Evolutionary conservation across 2,797 vertebrate genomes (phyloP).

Genomic region (Hypotaenidia philippensis): DNA sequence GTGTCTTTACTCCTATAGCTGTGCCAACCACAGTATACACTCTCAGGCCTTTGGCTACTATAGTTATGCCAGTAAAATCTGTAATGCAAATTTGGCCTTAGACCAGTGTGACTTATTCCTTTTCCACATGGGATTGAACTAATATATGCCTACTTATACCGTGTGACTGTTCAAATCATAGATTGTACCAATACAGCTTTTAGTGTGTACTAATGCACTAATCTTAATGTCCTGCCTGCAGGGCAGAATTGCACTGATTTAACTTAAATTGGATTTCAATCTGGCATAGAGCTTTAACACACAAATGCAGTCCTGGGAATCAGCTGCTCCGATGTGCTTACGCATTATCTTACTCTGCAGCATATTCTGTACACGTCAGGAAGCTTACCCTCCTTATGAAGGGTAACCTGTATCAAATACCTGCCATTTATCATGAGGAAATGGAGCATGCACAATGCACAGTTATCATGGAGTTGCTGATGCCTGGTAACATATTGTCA

Average conservation of each 20-base stretch:
- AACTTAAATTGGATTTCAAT: constrained; percentile 10
- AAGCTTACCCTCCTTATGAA: background rate
- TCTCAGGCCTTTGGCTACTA: background rate
- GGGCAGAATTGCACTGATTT: background rate
- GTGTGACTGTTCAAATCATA: background rate
- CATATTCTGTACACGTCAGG: background rate
- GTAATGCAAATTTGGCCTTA: background rate
- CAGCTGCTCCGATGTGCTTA: background rate
- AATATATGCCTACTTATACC: background rate
- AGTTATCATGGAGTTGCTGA: constrained; percentile 15
- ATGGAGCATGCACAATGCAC: constrained; percentile 34
- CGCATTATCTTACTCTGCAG: background rate
- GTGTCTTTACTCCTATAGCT: background rate
- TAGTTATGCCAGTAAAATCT: background rate
- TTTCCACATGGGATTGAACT: background rate
- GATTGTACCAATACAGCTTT: background rate
- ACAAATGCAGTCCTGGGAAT: background rate
- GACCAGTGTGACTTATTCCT: background rate
- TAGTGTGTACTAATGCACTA: background rate
- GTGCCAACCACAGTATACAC: background rate
- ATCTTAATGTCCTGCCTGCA: background rate
- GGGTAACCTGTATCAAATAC: background rate
- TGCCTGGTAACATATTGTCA: constrained; percentile 25
- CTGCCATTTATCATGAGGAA: constrained; percentile 21
- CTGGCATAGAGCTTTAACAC: background rate